Conservation (phyloP, 53 echinoderm and acorn worm genomes). For the Arbacia lixula region DNA sequence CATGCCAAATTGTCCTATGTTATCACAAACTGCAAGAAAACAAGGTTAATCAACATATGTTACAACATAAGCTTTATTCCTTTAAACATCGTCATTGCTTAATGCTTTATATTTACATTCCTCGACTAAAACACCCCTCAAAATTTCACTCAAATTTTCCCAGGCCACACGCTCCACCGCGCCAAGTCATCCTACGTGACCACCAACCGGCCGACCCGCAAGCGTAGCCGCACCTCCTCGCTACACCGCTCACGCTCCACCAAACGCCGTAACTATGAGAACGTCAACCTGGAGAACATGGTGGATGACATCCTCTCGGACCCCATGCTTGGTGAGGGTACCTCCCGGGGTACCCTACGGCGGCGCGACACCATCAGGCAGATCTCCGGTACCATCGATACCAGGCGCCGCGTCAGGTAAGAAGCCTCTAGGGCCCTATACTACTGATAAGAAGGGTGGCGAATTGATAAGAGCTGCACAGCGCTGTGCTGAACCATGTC, state of each 20-base stretch:
- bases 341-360: slow-evolving; percentile 61
- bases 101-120: too few relatives aligned
- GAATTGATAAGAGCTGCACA: too few relatives aligned
- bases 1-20: too few relatives aligned
- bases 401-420: slow-evolving; percentile 88
- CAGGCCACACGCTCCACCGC: slow-evolving; percentile 69
- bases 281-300: slow-evolving; percentile 70
- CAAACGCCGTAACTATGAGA: slow-evolving; percentile 49
- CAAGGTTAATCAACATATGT: too few relatives aligned
- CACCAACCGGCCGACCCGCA: slow-evolving; percentile 61
- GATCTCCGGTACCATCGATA: slow-evolving; percentile 82
- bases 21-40: too few relatives aligned
- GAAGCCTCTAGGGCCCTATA: too few relatives aligned
- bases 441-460: too few relatives aligned
- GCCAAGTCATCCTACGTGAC: slow-evolving; percentile 43
- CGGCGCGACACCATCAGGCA: slow-evolving; percentile 79
- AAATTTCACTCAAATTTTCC: too few relatives aligned
- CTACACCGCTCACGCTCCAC: slow-evolving; percentile 60
- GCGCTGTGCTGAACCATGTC: too few relatives aligned
- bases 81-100: too few relatives aligned
- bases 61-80: too few relatives aligned
- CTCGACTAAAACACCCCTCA: too few relatives aligned
- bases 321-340: slow-evolving; percentile 48
- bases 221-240: slow-evolving; percentile 14
- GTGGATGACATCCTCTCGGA: slow-evolving; percentile 80